Conservation (phyloP, 1,140 invertebrate genomes). For the Halictus rubicundus region DNA sequence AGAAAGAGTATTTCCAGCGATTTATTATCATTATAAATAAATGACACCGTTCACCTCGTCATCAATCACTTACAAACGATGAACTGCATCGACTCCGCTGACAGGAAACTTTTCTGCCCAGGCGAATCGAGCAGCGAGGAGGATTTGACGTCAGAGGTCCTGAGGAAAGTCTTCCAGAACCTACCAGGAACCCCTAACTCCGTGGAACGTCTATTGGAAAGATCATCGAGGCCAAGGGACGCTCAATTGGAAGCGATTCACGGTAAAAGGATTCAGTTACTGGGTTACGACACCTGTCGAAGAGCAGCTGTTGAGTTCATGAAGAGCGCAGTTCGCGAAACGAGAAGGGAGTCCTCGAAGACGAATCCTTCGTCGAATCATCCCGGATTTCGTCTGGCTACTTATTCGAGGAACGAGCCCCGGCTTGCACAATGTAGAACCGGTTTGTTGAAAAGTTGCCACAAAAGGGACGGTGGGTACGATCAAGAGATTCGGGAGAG, state of each 20-base stretch:
- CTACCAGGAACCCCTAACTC: constrained; percentile 70
- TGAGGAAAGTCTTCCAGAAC: constrained; percentile 75
- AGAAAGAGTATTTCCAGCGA: no score
- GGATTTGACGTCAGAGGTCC: constrained; percentile 72
- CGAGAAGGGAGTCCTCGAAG: constrained; percentile 1
- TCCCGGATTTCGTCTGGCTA: constrained; percentile 19
- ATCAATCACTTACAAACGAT: no score
- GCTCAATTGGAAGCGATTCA: constrained; percentile 63
- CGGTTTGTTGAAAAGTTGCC: not conserved
- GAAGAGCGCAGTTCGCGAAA: constrained; percentile 63
- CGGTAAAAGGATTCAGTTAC: constrained; percentile 72
- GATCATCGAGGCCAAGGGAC: constrained; percentile 45
- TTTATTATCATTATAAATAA: no score
- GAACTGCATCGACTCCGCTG: not conserved
- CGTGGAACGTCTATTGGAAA: constrained; percentile 43
- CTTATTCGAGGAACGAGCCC: constrained; percentile 36
- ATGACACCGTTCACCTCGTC: no score
- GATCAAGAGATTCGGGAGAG: constrained; percentile 67
- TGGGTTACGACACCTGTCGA: constrained; percentile 76
- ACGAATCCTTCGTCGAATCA: not conserved
- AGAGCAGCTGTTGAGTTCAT: constrained; percentile 73
- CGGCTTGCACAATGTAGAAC: not conserved
- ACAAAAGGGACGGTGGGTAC: not conserved
- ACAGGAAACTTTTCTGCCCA: constrained; percentile 29
- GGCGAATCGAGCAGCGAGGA: constrained; percentile 74